These are phyloP conservation scores for Melinaea marsaeus DNA, from an alignment of 2,888 invertebrate genomes.

Conservation along the genomic window DNA sequence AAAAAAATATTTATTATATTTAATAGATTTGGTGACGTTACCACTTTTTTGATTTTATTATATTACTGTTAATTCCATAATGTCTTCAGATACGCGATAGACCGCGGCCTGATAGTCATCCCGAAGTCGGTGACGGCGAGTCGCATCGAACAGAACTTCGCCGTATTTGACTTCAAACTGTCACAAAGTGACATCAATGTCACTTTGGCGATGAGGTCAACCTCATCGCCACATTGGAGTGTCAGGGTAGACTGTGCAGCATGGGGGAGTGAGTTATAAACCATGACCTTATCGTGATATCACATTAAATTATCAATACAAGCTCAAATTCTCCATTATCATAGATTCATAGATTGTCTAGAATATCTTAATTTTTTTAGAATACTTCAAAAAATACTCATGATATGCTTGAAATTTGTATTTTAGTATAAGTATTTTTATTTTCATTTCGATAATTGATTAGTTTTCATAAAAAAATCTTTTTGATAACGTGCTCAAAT, in stretches of 20 bases:
- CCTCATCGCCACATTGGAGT: constrained; percentile 79
- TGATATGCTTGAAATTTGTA: too few relatives aligned
- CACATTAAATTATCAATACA: too few relatives aligned
- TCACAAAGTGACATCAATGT: constrained; percentile 71
- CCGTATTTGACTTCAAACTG: constrained; percentile 75
- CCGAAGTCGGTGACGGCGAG: constrained; percentile 76
- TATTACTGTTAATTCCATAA: background rate
- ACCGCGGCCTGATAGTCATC: constrained; percentile 71
- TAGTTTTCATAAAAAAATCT: too few relatives aligned
- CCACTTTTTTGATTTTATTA: background rate
- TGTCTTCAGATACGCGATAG: constrained; percentile 51
- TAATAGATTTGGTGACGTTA: background rate
- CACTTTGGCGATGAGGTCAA: too few relatives aligned
- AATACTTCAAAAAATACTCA: background rate
- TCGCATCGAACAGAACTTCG: constrained; percentile 73
- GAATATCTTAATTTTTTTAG: background rate
- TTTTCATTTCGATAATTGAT: too few relatives aligned
- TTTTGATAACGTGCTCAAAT: too few relatives aligned
- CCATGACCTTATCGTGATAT: constrained; percentile 9
- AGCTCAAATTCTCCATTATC: background rate
- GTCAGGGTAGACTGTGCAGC: constrained; percentile 79
- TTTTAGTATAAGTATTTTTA: too few relatives aligned
- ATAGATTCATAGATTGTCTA: background rate
- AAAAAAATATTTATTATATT: too few relatives aligned
- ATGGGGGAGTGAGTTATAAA: constrained; percentile 67